phyloP scores from a whole-genome alignment of 2,888 invertebrate species.

The Balanococcus diminutus region DNA sequence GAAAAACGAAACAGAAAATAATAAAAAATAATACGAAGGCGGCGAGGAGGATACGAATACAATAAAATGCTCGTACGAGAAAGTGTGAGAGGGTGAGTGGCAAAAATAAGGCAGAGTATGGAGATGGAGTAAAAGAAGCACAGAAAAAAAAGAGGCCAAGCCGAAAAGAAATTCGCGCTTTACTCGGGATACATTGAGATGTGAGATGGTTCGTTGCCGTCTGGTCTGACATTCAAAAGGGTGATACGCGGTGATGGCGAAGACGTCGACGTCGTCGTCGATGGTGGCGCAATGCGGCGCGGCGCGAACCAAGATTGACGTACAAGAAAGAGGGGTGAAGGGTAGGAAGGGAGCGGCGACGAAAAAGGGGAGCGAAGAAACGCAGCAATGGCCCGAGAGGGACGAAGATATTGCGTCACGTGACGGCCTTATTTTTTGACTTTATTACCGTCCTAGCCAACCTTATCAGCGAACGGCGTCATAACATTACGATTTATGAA shows the following conservation, averaged over 20 bases:
- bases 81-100: too few species aligned
- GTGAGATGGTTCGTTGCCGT: constrained; percentile 50
- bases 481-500: constrained; percentile 55
- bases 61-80: too few species aligned
- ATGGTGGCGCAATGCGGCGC: not conserved
- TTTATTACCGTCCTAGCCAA: constrained; percentile 55
- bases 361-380: constrained; percentile 41
- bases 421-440: constrained; percentile 55
- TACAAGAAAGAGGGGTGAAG: not conserved
- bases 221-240: constrained; percentile 51
- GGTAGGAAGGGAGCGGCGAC: not conserved
- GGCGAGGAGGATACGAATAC: not conserved
- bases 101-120: too few species aligned
- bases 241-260: constrained; percentile 29
- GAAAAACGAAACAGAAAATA: constrained; percentile 30
- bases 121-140: not conserved
- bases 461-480: constrained; percentile 55
- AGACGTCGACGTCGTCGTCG: constrained; percentile 10
- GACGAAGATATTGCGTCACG: constrained; percentile 54
- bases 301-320: constrained; percentile 42
- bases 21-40: not conserved
- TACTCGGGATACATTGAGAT: constrained; percentile 47
- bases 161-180: constrained; percentile 10
- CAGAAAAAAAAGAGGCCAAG: not conserved
- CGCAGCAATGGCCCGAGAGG: not conserved